Evolutionary conservation across 1,140 invertebrate genomes (phyloP), one percentile per base, ranked within the genome.

Genomic region (Batillaria attramentaria): DNA sequence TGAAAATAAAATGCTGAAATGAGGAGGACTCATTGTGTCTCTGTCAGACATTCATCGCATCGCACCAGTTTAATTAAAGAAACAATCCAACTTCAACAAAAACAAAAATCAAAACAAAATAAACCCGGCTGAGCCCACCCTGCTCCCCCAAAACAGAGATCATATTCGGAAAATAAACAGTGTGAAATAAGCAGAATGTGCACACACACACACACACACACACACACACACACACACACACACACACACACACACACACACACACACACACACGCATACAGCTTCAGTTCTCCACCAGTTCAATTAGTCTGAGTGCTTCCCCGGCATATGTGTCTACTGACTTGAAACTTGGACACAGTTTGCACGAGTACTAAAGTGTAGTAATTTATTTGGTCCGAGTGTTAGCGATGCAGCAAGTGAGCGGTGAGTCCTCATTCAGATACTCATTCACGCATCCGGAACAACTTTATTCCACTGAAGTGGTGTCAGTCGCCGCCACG

Each of bases 141-240:
- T 10, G 10, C 46, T 50, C 46, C 24, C 46, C 10, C 24, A 24
- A 60, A 6, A 60, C 6, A 65, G 28, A 65, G 28, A 65, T 8
- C 10, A 0, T 1, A 33, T 6, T 33, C 10, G 0, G 10, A 65
- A 20, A 4, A 65, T 6, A 8, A 65, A 20, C 2, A 31, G 6
- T 33, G 6, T 13, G 10, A 65, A 13, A 0, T 35, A 10, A 33
- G 5, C 6, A 65, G 20, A 20, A 33, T 33, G 62, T 65, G 28
- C 3, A 3, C n/a, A 35, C 28, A 65, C 28, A 33, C n/a, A 33
- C 28, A 65, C 28, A 18, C n/a, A 35, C 28, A 65, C 57, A 8
- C 57, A 60, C 57, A 60, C 57, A 60, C 57, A 60, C 57, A 60
- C 57, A 60, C 57, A 60, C 57, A 60, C 57, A 24, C 57, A 60